Base-by-base conservation (phyloP, 2,888 invertebrate species). In the Bellardia pandia region DNA sequence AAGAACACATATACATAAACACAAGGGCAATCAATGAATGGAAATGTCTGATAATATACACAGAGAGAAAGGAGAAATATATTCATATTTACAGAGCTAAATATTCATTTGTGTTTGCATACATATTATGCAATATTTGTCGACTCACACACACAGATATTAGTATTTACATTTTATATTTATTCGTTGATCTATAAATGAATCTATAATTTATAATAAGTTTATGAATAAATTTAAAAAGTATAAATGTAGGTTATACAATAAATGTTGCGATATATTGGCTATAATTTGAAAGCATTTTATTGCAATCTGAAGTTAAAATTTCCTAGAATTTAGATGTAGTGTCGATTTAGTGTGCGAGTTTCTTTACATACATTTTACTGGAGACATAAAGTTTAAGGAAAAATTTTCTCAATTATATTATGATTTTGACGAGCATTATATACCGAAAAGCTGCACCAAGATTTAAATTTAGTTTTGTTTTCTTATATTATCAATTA, bases 11-110 rank as follows among this genome's bases (percentile, higher is more conserved):
- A 9, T 13, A 0, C 42, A 78, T 51, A 68, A 48, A 48, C 58
- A 77, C 71, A 72, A 72, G 66, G 48, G 51, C 69, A 75, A 69
- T 56, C 85, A 85, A 48, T 75, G 69, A 56, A 62, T 51, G 62
- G 2, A 74, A 69, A 80, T 42, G 7, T 9, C n/a, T 69, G 78
- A 69, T 60, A 69, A 37, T 48, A 37, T 53, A 23, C 13, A n/a
- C 13, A 51, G 11, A 14, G 14, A 8, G 9, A 30, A 14, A 30
- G 14, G 51, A 51, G 13, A 51, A 8, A 58, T 5, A 58, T 40
- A 40, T 40, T 37, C 16, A 71, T 56, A 23, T 71, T 71, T 56
- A 4, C 13, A 42, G 40, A 40, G 40, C 40, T 6, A 71, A 71
- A 40, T 53, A 69, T 37, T 53, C 53, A 71, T 71, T 16, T 69